Base-by-base conservation (phyloP, 2,113 vertebrate species). In the Dolichotis patagonum region DNA sequence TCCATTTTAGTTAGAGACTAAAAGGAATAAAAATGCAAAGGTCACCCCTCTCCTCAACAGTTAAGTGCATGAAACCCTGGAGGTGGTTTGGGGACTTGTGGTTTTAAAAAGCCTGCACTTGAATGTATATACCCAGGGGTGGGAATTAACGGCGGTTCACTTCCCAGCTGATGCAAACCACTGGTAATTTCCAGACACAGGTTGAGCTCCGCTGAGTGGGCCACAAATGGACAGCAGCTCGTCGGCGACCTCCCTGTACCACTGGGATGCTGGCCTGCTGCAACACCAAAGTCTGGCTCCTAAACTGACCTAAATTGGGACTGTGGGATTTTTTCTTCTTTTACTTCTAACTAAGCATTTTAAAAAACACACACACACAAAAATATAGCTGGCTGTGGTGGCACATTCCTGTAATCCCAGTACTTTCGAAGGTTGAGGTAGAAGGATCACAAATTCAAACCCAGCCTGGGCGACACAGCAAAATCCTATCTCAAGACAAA, bases 301-400 rank as follows among this genome's bases (percentile, higher is more conserved):
- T 7, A 3, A 83, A 14, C 0, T 0, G 84, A 84, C 75, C 69
- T 71, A 2, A 38, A n/a, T 19, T 0, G 43, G 38, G n/a, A 43
- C 85, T 32, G 4, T 0, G 24, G 32, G 20, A n/a, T n/a, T 7
- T 1, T 3, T 4, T 0, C 13, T 1, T 3, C 0, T 22, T 83
- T 26, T 10, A 87, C 75, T 8, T 10, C 30, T 12, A 63, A 71
- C 46, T 3, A 62, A 54, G 28, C 43, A 83, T 67, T 41, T 80
- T 88, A 24, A 19, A 94, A 81, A 73, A 28, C 2, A 49, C n/a
- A n/a, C n/a, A n/a, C n/a, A n/a, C n/a, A n/a, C n/a, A n/a, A n/a
- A n/a, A n/a, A n/a, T n/a, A n/a, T 35, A 54, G 49, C 77, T 80
- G 77, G 46, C 49, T 32, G 32, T 52, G 9, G 17, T 20, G 32